phyloP scores from a whole-genome alignment of 53 echinoderm and acorn worm species.

The Holothuria leucospilota region DNA sequence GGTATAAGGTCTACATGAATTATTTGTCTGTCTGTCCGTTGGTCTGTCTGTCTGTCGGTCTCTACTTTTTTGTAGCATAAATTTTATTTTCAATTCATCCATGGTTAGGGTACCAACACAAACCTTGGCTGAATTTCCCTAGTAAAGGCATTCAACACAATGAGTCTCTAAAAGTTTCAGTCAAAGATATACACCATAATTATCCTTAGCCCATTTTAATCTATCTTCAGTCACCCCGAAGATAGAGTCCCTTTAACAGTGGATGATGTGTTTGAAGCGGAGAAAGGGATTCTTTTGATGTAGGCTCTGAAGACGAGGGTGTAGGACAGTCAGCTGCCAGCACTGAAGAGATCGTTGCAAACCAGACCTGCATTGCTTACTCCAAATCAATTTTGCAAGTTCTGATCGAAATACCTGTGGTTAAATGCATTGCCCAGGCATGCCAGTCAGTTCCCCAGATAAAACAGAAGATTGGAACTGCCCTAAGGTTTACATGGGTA shows the following conservation, averaged over 20 bases:
- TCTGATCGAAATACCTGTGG: neutral
- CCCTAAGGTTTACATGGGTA: neutral
- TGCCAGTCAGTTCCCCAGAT: neutral
- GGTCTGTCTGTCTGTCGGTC: too few relatives aligned
- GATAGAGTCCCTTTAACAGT: neutral
- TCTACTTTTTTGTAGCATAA: too few relatives aligned
- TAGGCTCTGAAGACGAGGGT: conserved; percentile 6
- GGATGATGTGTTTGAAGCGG: neutral
- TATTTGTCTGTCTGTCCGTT: too few relatives aligned
- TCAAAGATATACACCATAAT: too few relatives aligned
- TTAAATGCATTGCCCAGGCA: neutral
- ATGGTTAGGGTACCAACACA: too few relatives aligned
- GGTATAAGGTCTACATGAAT: too few relatives aligned
- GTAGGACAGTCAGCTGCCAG: neutral
- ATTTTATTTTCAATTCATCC: too few relatives aligned
- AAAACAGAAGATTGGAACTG: neutral
- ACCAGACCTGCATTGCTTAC: conserved; percentile 7
- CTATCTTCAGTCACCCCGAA: conserved; percentile 2
- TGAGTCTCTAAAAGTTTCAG: too few relatives aligned
- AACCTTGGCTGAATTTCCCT: too few relatives aligned
- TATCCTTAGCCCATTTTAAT: neutral
- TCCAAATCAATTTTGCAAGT: neutral
- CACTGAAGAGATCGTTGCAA: neutral
- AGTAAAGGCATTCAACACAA: too few relatives aligned
- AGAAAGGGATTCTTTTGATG: neutral